phyloP scores from a whole-genome alignment of 2,113 vertebrate species.

The Notarius lentiginosus region DNA sequence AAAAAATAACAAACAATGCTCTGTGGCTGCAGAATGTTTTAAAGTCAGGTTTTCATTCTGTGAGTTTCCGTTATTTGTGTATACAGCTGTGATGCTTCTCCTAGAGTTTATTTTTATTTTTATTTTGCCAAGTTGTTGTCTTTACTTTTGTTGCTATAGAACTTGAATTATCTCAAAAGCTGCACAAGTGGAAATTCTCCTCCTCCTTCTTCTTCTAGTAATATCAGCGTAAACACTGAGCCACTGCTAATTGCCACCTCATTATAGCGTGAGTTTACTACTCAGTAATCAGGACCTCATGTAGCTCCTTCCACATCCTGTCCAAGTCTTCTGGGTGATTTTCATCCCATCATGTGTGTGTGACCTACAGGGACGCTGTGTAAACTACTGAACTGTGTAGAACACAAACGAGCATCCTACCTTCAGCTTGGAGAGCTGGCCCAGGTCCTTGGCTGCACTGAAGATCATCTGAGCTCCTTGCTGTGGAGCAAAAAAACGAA shows the following conservation, averaged over 20 bases:
- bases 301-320: neutral
- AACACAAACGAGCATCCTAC: constrained; percentile 69
- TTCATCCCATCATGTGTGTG: neutral
- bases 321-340: neutral
- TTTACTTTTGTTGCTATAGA: neutral
- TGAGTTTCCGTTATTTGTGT: neutral
- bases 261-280: neutral
- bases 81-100: neutral
- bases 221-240: too few relatives aligned
- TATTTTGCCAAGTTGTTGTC: neutral
- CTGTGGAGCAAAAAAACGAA: constrained; percentile 56
- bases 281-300: neutral
- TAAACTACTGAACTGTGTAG: neutral
- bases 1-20: neutral
- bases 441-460: constrained; percentile 94
- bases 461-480: constrained; percentile 98
- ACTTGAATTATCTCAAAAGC: neutral
- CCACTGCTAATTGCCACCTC: neutral
- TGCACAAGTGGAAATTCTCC: neutral
- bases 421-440: constrained; percentile 97
- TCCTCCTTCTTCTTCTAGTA: neutral
- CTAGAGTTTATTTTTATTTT: neutral
- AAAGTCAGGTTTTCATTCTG: neutral
- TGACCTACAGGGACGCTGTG: neutral
- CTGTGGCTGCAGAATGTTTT: neutral